Evolutionary conservation across 1,140 invertebrate species (phyloP).

Genomic region (Coelopa frigida): DNA sequence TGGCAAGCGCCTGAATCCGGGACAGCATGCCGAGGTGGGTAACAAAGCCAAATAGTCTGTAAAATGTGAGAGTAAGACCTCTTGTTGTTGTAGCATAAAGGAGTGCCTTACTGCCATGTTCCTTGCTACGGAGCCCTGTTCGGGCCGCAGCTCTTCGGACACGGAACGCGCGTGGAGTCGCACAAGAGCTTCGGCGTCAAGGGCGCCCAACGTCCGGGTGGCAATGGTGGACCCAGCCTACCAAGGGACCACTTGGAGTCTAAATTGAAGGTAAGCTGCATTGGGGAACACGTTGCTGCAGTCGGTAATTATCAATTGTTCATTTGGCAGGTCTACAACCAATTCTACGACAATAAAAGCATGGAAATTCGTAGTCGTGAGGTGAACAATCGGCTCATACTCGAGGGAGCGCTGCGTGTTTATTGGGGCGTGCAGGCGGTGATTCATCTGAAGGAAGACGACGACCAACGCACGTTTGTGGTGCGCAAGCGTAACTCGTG

Average conservation of each 20-base stretch:
- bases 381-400: slow-evolving; percentile 68
- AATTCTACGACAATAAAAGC: slow-evolving; percentile 73
- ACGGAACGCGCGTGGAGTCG: slow-evolving; percentile 78
- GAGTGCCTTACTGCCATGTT: slow-evolving; percentile 83
- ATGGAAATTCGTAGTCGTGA: slow-evolving; percentile 66
- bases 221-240: slow-evolving; percentile 40
- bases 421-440: slow-evolving; percentile 79
- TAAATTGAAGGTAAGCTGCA: slow-evolving; percentile 56
- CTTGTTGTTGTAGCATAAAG: slow-evolving; percentile 62
- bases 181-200: slow-evolving; percentile 77
- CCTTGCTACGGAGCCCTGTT: slow-evolving; percentile 85
- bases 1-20: slow-evolving; percentile 80
- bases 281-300: not conserved
- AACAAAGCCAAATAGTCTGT: slow-evolving; percentile 1
- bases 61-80: not conserved
- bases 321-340: slow-evolving; percentile 49
- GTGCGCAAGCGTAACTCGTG: slow-evolving; percentile 64
- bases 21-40: slow-evolving; percentile 79
- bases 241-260: slow-evolving; percentile 67
- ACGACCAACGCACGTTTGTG: slow-evolving; percentile 70
- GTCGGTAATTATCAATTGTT: not conserved
- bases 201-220: slow-evolving; percentile 44
- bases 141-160: slow-evolving; percentile 78
- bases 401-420: slow-evolving; percentile 73
- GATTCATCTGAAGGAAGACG: slow-evolving; percentile 80